Conservation (phyloP, 2,113 vertebrate species). For the Coptodon rendalli region DNA sequence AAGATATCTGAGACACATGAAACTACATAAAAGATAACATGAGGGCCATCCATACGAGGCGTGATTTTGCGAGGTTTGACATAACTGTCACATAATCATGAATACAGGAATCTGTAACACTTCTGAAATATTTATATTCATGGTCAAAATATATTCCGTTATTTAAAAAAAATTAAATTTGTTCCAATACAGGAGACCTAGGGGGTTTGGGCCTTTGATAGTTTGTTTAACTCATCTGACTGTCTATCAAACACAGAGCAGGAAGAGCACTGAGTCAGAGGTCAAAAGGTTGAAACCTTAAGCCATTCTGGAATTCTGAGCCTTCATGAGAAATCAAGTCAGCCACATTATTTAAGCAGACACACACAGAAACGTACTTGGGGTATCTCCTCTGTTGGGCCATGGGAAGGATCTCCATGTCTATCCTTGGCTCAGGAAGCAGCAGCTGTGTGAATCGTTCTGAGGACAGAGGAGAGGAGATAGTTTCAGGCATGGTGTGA, state of each 20-base stretch:
- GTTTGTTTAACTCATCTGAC: background rate
- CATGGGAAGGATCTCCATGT: slow-evolving; percentile 85
- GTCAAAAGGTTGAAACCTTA: slow-evolving; percentile 37
- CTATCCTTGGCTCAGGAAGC: slow-evolving; percentile 72
- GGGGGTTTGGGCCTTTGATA: background rate
- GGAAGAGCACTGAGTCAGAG: slow-evolving; percentile 37
- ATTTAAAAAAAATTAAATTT: background rate
- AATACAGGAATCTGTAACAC: background rate
- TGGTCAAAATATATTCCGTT: background rate
- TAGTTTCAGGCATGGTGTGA: background rate
- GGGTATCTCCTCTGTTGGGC: slow-evolving; percentile 86
- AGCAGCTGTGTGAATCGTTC: slow-evolving; percentile 85
- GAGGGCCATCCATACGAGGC: background rate
- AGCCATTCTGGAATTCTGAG: slow-evolving; percentile 32
- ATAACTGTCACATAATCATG: background rate
- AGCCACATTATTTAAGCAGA: background rate
- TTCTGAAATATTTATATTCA: background rate
- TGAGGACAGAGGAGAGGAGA: slow-evolving; percentile 56
- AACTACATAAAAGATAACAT: background rate
- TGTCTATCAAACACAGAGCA: slow-evolving; percentile 12
- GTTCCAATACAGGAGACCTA: background rate
- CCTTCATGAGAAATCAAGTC: slow-evolving; percentile 53
- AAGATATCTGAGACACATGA: background rate
- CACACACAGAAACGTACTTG: slow-evolving; percentile 73
- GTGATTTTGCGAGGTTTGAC: background rate